Conservation (phyloP, 2,797 vertebrate genomes). For the Falco biarmicus region DNA sequence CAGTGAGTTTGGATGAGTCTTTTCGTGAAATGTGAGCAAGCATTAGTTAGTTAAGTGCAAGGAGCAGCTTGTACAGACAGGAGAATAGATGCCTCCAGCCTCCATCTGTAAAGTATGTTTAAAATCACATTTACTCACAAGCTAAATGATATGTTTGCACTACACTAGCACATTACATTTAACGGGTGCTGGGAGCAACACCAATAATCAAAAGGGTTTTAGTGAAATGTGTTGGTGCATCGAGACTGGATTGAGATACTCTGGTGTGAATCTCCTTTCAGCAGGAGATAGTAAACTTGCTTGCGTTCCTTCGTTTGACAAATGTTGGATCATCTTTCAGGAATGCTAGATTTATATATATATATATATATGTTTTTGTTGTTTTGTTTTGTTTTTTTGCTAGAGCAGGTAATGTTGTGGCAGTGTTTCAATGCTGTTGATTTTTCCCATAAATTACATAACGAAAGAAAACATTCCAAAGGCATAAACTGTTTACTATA, state of each 20-base stretch:
- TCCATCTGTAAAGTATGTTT: neutral
- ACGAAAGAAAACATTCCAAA: neutral
- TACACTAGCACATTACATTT: neutral
- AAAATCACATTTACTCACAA: conserved; percentile 2
- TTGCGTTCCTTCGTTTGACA: neutral
- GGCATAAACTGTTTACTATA: neutral
- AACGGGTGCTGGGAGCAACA: neutral
- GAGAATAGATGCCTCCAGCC: neutral
- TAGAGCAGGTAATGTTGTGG: neutral
- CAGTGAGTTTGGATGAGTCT: neutral
- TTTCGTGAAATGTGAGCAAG: neutral
- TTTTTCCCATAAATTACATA: neutral
- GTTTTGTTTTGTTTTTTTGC: neutral
- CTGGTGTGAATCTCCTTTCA: neutral
- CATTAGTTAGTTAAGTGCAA: neutral
- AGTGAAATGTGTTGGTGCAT: neutral
- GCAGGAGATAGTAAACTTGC: neutral
- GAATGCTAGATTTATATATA: neutral
- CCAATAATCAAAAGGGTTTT: neutral
- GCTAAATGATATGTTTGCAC: neutral
- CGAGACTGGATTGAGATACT: neutral
- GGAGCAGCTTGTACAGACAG: neutral
- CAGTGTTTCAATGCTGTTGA: neutral
- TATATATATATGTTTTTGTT: neutral
- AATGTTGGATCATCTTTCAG: neutral